Percentiles rank a stretch among this genome's conserved stretches.
Conservation (phyloP, 2,888 invertebrate species). For the Arctia plantaginis region DNA sequence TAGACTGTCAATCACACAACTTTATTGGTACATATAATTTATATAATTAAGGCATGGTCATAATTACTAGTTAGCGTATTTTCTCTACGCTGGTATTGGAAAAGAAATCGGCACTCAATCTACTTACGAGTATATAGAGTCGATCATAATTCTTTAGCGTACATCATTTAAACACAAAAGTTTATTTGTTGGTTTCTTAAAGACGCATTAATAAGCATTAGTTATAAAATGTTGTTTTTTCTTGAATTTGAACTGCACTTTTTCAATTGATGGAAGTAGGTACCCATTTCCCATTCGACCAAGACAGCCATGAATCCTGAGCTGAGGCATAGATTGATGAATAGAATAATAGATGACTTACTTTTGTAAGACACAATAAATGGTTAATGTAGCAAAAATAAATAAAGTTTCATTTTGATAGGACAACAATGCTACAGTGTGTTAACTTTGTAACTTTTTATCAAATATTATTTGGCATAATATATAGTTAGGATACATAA, state of each 20-base stretch:
- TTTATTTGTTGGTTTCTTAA: neutral
- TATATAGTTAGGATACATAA: no score
- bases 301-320: slow-evolving; percentile 3
- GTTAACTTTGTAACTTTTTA: no score
- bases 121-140: neutral
- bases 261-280: neutral
- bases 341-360: neutral
- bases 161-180: neutral
- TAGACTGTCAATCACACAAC: neutral
- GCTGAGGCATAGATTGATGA: neutral
- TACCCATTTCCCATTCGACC: neutral
- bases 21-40: slow-evolving; percentile 13
- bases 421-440: neutral
- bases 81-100: neutral
- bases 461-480: no score
- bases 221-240: neutral
- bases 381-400: neutral
- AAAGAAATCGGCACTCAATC: neutral
- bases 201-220: neutral
- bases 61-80: slow-evolving; percentile 21
- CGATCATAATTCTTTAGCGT: neutral
- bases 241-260: neutral
- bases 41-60: slow-evolving; percentile 27
- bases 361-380: neutral
- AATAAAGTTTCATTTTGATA: neutral